Evolutionary conservation across 2,113 vertebrate genomes (phyloP), one percentile per base, ranked within the genome.

Genomic region (Myiozetetes cayanensis): DNA sequence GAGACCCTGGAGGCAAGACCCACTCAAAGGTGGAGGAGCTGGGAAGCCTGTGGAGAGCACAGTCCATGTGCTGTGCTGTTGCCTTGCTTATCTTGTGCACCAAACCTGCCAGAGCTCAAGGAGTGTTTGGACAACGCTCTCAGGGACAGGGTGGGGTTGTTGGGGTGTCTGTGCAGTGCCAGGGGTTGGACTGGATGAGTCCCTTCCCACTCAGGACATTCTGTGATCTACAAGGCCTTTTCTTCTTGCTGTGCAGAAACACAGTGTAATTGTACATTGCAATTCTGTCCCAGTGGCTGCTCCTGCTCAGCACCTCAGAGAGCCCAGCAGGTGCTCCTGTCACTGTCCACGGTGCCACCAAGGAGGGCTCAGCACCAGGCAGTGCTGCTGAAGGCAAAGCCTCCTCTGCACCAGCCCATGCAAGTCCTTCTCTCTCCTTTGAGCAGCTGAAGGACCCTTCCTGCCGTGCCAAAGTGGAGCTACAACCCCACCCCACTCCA

Each of bases 171-270:
- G n/a, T 24, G 33, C 13, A 59, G n/a, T 49, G 31, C 3, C 35
- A 8, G 20, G 30, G 0, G 24, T 2, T 11, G 44, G 0, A 0
- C 11, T 62, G 39, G 33, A 0, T 70, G 73, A 33, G 10, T 61
- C 27, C 21, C 33, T 11, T 8, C 27, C 44, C 9, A 0, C 28
- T 14, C 33, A 15, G 46, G 46, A 19, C 6, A 61, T 46, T 68
- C 84, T 70, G 4, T 28, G 19, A 39, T 50, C 63, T 50, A 14
- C 12, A n/a, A 59, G 39, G 19, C 6, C 25, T 76, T 50, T 50
- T 50, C 24, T 65, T 56, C 63, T 53, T 35, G 12, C 30, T 6
- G 4, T 39, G 53, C 63, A 73, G 35, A 62, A 15, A 37, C 6
- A 6, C 7, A 20, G 3, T 19, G 25, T 9, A 21, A 50, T 53